phyloP scores from a whole-genome alignment of 2,113 vertebrate genomes.

The Podilymbus podiceps region DNA sequence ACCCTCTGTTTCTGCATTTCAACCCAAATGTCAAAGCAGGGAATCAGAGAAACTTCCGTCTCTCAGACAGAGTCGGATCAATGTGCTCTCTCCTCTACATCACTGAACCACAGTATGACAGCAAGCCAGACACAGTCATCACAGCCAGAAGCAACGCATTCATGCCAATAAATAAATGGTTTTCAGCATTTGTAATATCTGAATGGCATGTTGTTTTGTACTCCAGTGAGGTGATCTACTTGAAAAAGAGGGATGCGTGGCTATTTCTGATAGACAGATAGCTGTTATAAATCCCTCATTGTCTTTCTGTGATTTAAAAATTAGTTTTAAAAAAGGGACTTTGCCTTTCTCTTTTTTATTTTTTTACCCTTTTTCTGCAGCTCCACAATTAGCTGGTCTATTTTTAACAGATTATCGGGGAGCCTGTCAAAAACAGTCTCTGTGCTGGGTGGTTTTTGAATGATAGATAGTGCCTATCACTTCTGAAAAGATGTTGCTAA shows the following conservation, averaged over 20 bases:
- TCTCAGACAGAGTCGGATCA: background rate
- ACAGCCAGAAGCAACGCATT: background rate
- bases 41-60: conserved; percentile 28
- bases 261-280: background rate
- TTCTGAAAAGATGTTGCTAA: conserved; percentile 55
- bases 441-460: background rate
- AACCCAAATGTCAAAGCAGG: conserved; percentile 35
- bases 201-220: background rate
- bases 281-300: background rate
- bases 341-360: background rate
- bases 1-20: background rate
- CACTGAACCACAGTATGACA: conserved; percentile 2
- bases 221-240: background rate
- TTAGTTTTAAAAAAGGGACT: background rate
- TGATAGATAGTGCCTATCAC: background rate
- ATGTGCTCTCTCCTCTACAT: background rate
- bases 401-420: conserved; percentile 44
- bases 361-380: background rate
- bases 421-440: background rate
- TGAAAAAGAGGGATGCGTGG: background rate
- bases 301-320: background rate
- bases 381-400: conserved; percentile 6
- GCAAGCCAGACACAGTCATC: background rate
- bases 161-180: background rate
- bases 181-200: background rate